Evolutionary conservation across 2,888 invertebrate species (phyloP), one percentile per base, ranked within the genome.

Genomic region (Campoplex nolae): DNA sequence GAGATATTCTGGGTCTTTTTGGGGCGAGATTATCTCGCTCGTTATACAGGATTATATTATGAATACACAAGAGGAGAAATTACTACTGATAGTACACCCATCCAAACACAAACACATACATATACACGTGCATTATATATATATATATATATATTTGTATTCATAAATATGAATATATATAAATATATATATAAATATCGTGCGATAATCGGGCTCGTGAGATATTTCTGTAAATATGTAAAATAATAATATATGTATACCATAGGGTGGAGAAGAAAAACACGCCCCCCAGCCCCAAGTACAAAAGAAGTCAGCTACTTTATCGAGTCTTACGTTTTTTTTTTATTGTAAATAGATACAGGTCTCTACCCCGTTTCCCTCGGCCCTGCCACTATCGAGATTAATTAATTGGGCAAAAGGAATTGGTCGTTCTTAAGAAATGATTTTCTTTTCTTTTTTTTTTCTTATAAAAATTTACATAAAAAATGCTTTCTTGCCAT

Each of bases 301-400:
- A 94, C 94, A 94, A 94, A 94, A 93, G 91, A 93, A 94, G 93
- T 94, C 94, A 94, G 92, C 93, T 93, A 92, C 90, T 93, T 90
- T 92, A 92, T 93, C 92, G 93, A 93, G 92, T 93, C 93, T 93
- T 92, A 91, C 91, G 91, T 90, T 77, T 68, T 54, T 77, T 68
- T 54, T 54, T 35, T 82, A 85, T 89, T 92, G 92, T 93, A 93
- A 90, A 93, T 93, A 93, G 81, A 82, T 78, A 80, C 86, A 80
- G 76, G 86, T 86, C 84, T 81, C 81, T 81, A n/a, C 73, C 76
- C 74, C 79, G 54, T 18, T 35, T 16, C 54, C 38, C 45, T 32
- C 42, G n/a, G n/a, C 16, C 32, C 62, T 13, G 16, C 6, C 16
- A 6, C 32, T 62, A 13, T 32, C 13, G 16, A 32, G 32, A 28